These are phyloP conservation scores for Sarotherodon lohbergeri DNA, from an alignment of 2,113 vertebrate species.

Conservation along the genomic window DNA sequence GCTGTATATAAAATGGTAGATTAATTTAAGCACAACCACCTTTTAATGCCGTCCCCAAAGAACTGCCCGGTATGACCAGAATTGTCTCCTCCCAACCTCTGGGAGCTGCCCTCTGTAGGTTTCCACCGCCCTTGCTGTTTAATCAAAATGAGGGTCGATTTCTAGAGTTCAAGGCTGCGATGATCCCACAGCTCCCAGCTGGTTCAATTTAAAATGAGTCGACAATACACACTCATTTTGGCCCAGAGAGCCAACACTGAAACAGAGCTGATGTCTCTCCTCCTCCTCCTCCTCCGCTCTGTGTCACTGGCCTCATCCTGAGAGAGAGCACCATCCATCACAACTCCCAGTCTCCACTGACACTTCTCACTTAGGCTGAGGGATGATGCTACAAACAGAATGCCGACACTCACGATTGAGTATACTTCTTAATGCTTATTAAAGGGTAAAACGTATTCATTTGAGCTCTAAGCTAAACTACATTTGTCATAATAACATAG, in stretches of 20 bases:
- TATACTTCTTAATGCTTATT: not conserved
- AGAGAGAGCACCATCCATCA: constrained; percentile 44
- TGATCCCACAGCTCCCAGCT: constrained; percentile 2
- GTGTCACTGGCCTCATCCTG: constrained; percentile 13
- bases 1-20: not conserved
- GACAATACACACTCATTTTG: constrained; percentile 22
- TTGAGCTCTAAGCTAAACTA: not conserved
- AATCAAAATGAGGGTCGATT: constrained; percentile 48
- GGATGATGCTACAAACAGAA: constrained; percentile 4
- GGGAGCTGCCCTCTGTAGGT: constrained; percentile 26
- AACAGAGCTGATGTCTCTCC: constrained; percentile 45
- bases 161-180: constrained; percentile 31
- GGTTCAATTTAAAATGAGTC: constrained; percentile 42
- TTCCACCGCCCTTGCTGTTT: not conserved
- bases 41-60: not conserved
- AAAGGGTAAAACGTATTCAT: not conserved
- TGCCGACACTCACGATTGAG: not conserved
- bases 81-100: not conserved
- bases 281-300: constrained; percentile 36
- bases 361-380: constrained; percentile 32
- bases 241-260: constrained; percentile 27
- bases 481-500: not conserved
- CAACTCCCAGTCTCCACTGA: constrained; percentile 10
- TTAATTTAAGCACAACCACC: not conserved
- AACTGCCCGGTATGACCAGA: constrained; percentile 25